phyloP scores from a whole-genome alignment of 2,797 vertebrate genomes.

The Lacerta viridis region DNA sequence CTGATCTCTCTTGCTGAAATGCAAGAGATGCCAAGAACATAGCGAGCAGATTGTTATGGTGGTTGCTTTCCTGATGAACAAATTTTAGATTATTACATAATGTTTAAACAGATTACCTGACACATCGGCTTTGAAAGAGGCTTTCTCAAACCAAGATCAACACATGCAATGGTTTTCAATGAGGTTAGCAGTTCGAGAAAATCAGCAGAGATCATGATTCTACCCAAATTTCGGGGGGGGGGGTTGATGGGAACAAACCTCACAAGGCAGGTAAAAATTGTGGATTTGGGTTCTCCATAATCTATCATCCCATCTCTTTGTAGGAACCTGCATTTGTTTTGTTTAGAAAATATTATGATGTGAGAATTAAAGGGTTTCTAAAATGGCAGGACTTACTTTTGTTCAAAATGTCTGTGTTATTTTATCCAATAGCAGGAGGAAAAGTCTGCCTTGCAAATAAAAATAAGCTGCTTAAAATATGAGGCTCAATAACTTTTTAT shows the following conservation, averaged over 20 bases:
- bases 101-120: conserved; percentile 40
- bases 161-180: background rate
- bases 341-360: conserved; percentile 32
- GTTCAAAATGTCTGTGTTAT: background rate
- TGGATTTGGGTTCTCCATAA: background rate
- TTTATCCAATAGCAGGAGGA: conserved; percentile 59
- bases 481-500: conserved; percentile 54
- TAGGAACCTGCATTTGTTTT: conserved; percentile 41
- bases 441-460: conserved; percentile 70
- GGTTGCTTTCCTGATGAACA: conserved; percentile 6
- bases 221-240: background rate
- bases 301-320: background rate
- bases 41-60: no score
- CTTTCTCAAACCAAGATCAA: conserved; percentile 29
- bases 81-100: conserved; percentile 26
- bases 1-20: conserved; percentile 31
- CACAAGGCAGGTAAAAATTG: background rate
- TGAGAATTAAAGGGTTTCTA: conserved; percentile 55
- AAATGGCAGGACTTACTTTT: conserved; percentile 47
- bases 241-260: background rate
- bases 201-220: conserved; percentile 30
- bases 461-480: conserved; percentile 63
- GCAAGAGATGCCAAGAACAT: background rate
- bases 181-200: conserved; percentile 31
- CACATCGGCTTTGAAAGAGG: background rate